Conservation (phyloP, 2,113 vertebrate species). For the Gadus macrocephalus region DNA sequence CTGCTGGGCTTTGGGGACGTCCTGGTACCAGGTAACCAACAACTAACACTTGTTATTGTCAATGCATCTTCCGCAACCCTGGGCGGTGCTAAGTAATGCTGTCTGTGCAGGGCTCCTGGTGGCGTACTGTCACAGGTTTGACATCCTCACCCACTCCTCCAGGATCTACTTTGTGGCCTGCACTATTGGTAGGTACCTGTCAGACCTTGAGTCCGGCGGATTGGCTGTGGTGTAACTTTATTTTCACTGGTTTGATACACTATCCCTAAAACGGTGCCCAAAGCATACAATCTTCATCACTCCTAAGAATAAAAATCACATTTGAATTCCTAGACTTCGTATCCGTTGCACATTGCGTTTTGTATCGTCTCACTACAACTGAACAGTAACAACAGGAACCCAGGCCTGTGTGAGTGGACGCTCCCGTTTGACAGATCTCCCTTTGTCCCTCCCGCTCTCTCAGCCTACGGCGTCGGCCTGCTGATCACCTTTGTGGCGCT, state of each 20-base stretch:
- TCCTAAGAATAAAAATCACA: too few species aligned
- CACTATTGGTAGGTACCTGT: constrained; percentile 80
- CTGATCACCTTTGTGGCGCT: constrained; percentile 92
- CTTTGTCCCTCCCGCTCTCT: too few species aligned
- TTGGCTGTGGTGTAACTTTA: not conserved
- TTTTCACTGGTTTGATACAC: too few species aligned
- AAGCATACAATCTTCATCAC: too few species aligned
- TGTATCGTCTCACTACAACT: too few species aligned
- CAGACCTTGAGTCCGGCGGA: not conserved
- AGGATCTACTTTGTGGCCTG: constrained; percentile 92
- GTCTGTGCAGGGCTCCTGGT: constrained; percentile 82
- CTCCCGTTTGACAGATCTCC: too few species aligned
- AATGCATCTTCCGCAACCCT: not conserved
- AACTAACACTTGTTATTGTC: not conserved
- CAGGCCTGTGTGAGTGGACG: too few species aligned
- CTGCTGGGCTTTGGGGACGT: constrained; percentile 95
- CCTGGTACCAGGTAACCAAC: constrained; percentile 87
- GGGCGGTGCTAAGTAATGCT: not conserved
- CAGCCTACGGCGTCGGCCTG: constrained; percentile 92
- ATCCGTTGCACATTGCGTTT: too few species aligned
- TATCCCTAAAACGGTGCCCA: too few species aligned
- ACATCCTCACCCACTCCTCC: constrained; percentile 89
- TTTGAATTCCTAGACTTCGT: too few species aligned
- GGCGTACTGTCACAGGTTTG: constrained; percentile 94
- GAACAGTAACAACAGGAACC: too few species aligned